phyloP scores from a whole-genome alignment of 2,888 invertebrate genomes.

The Dyspetes luteomarginatus region DNA sequence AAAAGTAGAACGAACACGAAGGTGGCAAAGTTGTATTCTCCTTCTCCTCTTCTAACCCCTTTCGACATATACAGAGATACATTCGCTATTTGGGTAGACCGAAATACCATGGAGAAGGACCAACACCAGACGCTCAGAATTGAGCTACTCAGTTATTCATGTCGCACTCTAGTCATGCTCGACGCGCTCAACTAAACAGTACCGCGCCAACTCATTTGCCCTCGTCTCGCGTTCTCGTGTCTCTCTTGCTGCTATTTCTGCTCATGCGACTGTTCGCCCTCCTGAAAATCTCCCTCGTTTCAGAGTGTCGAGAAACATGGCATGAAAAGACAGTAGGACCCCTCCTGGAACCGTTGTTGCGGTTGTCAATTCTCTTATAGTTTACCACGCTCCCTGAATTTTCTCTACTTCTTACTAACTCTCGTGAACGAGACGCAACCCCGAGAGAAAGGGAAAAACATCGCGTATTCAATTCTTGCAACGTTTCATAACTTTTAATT shows the following conservation, averaged over 20 bases:
- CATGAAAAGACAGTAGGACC: slow-evolving; percentile 50
- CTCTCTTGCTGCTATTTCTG: slow-evolving; percentile 5
- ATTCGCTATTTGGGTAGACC: slow-evolving; percentile 23
- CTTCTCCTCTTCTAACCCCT: slow-evolving; percentile 33
- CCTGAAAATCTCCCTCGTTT: slow-evolving; percentile 46
- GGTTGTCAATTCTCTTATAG: slow-evolving; percentile 58
- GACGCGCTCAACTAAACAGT: slow-evolving; percentile 79
- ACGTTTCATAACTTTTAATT: slow-evolving; percentile 21
- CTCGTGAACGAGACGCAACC: slow-evolving; percentile 29
- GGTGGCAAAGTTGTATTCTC: slow-evolving; percentile 61
- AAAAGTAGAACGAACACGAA: slow-evolving; percentile 56
- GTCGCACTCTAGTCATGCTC: slow-evolving; percentile 81
- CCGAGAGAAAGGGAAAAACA: background rate
- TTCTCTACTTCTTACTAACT: slow-evolving; percentile 7
- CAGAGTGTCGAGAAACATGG: slow-evolving; percentile 32
- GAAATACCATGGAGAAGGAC: slow-evolving; percentile 50
- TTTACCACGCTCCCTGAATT: slow-evolving; percentile 68
- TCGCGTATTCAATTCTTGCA: slow-evolving; percentile 8
- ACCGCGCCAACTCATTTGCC: slow-evolving; percentile 73
- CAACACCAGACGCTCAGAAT: slow-evolving; percentile 70
- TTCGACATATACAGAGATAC: slow-evolving; percentile 12
- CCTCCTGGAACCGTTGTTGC: slow-evolving; percentile 53
- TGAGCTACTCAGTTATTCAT: slow-evolving; percentile 82
- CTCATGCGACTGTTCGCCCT: slow-evolving; percentile 32
- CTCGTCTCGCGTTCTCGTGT: slow-evolving; percentile 45